These are phyloP conservation scores for Bothrops jararaca DNA, from an alignment of 2,113 vertebrate genomes.

Conservation along the genomic window DNA sequence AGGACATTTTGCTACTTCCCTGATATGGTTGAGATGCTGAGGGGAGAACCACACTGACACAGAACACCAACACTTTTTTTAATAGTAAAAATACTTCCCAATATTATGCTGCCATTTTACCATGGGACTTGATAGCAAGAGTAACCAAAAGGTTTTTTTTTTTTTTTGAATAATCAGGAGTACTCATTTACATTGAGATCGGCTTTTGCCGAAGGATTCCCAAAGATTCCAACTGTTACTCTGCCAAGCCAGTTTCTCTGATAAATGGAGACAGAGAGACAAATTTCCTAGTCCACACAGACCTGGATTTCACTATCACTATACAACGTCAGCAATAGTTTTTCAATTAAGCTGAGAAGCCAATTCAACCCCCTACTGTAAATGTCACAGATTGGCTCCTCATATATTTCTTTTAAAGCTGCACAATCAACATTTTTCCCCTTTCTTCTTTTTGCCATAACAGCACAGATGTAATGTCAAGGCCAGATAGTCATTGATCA, in stretches of 20 bases:
- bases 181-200: not conserved
- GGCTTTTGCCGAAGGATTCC: not conserved
- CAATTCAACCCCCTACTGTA: constrained; percentile 30
- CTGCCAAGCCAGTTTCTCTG: not conserved
- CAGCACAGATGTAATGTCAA: constrained; percentile 36
- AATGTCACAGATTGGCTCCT: constrained; percentile 31
- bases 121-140: not conserved
- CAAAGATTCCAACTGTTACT: not conserved
- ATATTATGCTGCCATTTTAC: not conserved
- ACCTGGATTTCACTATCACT: not conserved
- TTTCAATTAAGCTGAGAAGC: constrained; percentile 41
- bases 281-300: not conserved
- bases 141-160: not conserved
- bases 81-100: not conserved
- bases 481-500: constrained; percentile 50
- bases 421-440: constrained; percentile 28
- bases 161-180: not conserved
- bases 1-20: not conserved
- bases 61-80: not conserved
- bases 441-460: constrained; percentile 44
- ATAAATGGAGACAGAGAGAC: not conserved
- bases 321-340: not conserved
- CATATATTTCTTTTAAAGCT: constrained; percentile 37
- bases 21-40: not conserved
- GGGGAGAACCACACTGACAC: not conserved